Percentiles rank a stretch among this genome's conserved stretches.
Evolutionary conservation across 2,888 invertebrate genomes (phyloP).

Genomic region (Andrena chrysosceles): DNA sequence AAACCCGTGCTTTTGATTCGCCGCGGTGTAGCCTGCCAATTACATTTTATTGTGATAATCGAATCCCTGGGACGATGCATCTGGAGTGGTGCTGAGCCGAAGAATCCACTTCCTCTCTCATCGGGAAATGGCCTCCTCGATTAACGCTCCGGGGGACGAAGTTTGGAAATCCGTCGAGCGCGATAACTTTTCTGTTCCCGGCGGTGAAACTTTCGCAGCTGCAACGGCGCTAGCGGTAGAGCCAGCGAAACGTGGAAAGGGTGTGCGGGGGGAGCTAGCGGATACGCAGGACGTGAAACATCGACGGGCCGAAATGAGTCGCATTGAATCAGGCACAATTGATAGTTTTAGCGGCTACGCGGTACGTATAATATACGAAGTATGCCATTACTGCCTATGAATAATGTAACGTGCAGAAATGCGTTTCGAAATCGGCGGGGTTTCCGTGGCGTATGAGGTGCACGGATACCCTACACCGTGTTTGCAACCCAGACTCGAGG

Average conservation of each 20-base stretch:
- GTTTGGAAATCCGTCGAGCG: conserved; percentile 64
- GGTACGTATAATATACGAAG: conserved; percentile 51
- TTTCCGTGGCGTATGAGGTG: conserved; percentile 56
- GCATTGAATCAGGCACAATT: conserved; percentile 31
- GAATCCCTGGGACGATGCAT: conserved; percentile 56
- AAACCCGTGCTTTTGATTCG: conserved; percentile 26
- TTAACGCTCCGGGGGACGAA: conserved; percentile 64
- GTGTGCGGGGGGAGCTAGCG: neutral
- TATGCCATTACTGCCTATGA: conserved; percentile 68
- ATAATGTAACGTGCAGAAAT: conserved; percentile 66
- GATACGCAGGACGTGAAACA: neutral
- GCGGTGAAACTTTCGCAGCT: conserved; percentile 48
- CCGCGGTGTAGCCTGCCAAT: conserved; percentile 53
- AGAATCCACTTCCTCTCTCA: conserved; percentile 39
- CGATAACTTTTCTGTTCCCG: conserved; percentile 61
- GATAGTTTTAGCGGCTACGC: conserved; percentile 43
- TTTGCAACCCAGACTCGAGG: conserved; percentile 35
- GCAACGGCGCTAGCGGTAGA: conserved; percentile 1
- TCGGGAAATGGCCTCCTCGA: conserved; percentile 63
- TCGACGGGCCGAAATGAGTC: conserved; percentile 18
- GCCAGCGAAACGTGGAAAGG: neutral
- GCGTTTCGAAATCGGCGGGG: conserved; percentile 59
- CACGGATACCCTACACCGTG: conserved; percentile 35
- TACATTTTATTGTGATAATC: conserved; percentile 70
- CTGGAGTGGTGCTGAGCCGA: conserved; percentile 31